A percentile compares a stretch with the other conserved stretches of the same genome.
These are phyloP conservation scores for Synanthedon formicaeformis DNA, from an alignment of 2,888 invertebrate species.

Conservation along the genomic window DNA sequence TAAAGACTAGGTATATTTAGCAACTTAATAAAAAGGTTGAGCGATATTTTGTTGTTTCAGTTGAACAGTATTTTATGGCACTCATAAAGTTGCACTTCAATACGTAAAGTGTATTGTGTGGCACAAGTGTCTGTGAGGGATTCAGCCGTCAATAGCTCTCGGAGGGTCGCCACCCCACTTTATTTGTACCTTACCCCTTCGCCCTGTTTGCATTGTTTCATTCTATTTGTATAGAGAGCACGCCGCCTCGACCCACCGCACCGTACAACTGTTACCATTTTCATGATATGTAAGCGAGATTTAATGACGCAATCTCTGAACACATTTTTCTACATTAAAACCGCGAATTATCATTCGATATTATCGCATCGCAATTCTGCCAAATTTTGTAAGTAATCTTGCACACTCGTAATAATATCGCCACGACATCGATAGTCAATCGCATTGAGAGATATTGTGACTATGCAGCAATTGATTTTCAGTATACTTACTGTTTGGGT, in stretches of 20 bases:
- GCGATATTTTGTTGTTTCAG: background rate
- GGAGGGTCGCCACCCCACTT: constrained; percentile 44
- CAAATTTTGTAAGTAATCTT: no score
- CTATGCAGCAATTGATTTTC: no score
- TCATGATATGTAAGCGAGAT: constrained; percentile 55
- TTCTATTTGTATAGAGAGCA: constrained; percentile 49
- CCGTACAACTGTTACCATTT: constrained; percentile 60
- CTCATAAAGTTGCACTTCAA: constrained; percentile 39
- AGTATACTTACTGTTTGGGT: no score
- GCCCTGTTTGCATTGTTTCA: constrained; percentile 59
- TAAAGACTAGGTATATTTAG: no score
- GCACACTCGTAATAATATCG: no score
- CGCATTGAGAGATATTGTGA: no score
- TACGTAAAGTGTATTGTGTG: constrained; percentile 39
- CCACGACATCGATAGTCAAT: no score
- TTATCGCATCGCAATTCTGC: constrained; percentile 1
- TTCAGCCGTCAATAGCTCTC: constrained; percentile 24
- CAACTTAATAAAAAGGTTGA: no score
- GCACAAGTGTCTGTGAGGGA: constrained; percentile 41
- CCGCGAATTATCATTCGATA: constrained; percentile 1
- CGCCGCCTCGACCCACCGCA: constrained; percentile 24
- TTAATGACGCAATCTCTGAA: constrained; percentile 49
- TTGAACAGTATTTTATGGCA: constrained; percentile 18
- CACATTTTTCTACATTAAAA: constrained; percentile 5
- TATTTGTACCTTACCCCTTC: constrained; percentile 53